phyloP scores from a whole-genome alignment of 2,888 invertebrate genomes.

The Lomographa bimaculata region DNA sequence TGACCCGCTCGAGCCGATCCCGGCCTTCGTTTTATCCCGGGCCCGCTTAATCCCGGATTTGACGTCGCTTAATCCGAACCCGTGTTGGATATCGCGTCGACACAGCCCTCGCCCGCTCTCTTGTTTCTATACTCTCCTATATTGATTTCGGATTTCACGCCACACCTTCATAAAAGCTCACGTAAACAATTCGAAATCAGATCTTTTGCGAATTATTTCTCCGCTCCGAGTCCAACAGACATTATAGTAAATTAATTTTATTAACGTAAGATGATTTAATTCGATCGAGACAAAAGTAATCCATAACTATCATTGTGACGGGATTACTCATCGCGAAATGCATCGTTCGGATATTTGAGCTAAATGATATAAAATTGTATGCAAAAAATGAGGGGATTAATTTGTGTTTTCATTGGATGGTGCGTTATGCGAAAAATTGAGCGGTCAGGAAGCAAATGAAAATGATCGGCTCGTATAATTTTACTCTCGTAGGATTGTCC shows the following conservation, averaged over 20 bases:
- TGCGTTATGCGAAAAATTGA: slow-evolving; percentile 82
- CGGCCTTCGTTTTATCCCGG: slow-evolving; percentile 74
- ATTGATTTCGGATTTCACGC: slow-evolving; percentile 71
- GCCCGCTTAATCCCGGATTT: slow-evolving; percentile 81
- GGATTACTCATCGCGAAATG: slow-evolving; percentile 69
- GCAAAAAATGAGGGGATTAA: slow-evolving; percentile 83
- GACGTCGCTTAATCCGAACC: slow-evolving; percentile 86
- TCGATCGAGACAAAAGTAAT: slow-evolving; percentile 70
- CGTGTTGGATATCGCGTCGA: slow-evolving; percentile 86
- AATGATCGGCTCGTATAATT: slow-evolving; percentile 72
- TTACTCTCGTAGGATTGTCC: slow-evolving; percentile 62
- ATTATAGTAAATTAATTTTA: slow-evolving; percentile 51
- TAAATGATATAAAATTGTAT: slow-evolving; percentile 80
- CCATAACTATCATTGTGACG: slow-evolving; percentile 71
- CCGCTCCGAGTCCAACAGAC: slow-evolving; percentile 35
- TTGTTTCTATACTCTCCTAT: slow-evolving; percentile 58
- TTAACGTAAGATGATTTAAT: slow-evolving; percentile 67
- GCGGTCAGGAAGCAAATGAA: slow-evolving; percentile 71
- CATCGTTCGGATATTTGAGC: slow-evolving; percentile 72
- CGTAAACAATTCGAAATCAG: slow-evolving; percentile 52
- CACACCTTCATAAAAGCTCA: slow-evolving; percentile 54
- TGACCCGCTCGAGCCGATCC: slow-evolving; percentile 76
- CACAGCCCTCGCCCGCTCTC: slow-evolving; percentile 74
- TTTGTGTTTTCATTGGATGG: slow-evolving; percentile 79
- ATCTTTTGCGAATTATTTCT: slow-evolving; percentile 53